A percentile compares a stretch with the other conserved stretches of the same genome.
These are phyloP conservation scores for Himalopsyche tibetana DNA, from an alignment of 2,888 invertebrate genomes.

Conservation along the genomic window DNA sequence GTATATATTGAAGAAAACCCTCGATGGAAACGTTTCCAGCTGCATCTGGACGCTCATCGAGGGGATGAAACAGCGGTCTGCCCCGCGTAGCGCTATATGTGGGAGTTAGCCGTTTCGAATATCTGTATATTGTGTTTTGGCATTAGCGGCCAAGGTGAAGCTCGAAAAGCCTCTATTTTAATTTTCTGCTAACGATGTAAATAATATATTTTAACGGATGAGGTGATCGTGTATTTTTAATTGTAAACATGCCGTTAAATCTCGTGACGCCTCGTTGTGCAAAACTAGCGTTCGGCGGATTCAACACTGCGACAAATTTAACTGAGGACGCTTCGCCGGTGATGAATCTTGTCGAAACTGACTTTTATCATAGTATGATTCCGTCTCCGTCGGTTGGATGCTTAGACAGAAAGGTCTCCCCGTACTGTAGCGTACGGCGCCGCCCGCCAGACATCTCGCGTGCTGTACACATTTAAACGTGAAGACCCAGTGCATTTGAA, in stretches of 20 bases:
- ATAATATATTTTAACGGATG: conserved; percentile 49
- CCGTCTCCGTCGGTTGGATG: conserved; percentile 4
- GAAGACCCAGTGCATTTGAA: conserved; percentile 26
- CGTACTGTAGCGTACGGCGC: background rate
- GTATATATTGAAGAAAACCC: background rate
- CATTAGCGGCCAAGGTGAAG: background rate
- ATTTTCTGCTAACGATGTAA: conserved; percentile 45
- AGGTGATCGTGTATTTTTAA: conserved; percentile 54
- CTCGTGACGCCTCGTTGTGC: background rate
- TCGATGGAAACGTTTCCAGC: too few relatives aligned
- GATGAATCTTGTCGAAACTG: background rate
- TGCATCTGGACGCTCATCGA: too few relatives aligned
- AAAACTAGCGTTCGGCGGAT: too few relatives aligned
- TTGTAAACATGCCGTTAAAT: conserved; percentile 51
- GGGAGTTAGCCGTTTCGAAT: background rate
- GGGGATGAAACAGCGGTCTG: too few relatives aligned
- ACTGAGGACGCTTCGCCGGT: too few relatives aligned
- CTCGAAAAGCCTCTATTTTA: background rate
- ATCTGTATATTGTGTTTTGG: conserved; percentile 23
- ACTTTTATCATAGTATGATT: background rate
- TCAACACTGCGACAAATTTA: too few relatives aligned
- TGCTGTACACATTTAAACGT: background rate
- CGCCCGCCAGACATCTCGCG: background rate
- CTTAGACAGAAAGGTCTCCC: background rate
- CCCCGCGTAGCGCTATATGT: background rate